Evolutionary conservation across 1,140 invertebrate genomes (phyloP), one percentile per base, ranked within the genome.

Genomic region (Nasonia longicornis): DNA sequence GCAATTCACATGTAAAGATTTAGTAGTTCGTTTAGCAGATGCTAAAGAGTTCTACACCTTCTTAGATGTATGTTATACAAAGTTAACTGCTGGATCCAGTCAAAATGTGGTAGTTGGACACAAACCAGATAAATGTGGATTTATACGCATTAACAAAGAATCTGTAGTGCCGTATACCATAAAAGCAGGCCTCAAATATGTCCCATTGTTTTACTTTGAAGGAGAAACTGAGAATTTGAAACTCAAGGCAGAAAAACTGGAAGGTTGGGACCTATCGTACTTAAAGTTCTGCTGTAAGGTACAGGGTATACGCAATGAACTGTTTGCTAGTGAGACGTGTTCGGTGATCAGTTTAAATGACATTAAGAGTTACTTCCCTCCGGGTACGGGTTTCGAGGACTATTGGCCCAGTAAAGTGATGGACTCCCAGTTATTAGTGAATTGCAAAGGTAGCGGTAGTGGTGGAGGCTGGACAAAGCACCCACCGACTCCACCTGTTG

Each of bases 201-300:
- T 99, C 76, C 97, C 97, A 14, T 88, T 98, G n/a, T 98, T 97
- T 90, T 97, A 97, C 89, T 97, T 98, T 88, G 96, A 97, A 91
- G 96, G 96, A 81, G 96, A 98, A 92, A 97, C 96, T 1, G 96
- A 97, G 87, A 96, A 96, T 89, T 91, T 97, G 1, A 96, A 96
- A 87, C 92, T 95, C 64, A 96, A 97, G 87, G 95, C 96, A 58
- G 94, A 96, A 86, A 94, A 95, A 86, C 90, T 97, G 58, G 95
- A 96, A 85, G 96, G 96, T 70, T 98, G 97, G 97, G 96, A 97
- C 90, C 88, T 98, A 69, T 96, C 96, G 0, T 98, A 98, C 89
- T 91, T 98, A 69, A 97, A 97, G 89, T 97, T 98, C 88, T 97
- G 97, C 90, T 97, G 97, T 91, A 97, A 97, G 91, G 96, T 97